Evolutionary conservation across 1,140 invertebrate species (phyloP).

Genomic region (Oreohelix idahoensis): DNA sequence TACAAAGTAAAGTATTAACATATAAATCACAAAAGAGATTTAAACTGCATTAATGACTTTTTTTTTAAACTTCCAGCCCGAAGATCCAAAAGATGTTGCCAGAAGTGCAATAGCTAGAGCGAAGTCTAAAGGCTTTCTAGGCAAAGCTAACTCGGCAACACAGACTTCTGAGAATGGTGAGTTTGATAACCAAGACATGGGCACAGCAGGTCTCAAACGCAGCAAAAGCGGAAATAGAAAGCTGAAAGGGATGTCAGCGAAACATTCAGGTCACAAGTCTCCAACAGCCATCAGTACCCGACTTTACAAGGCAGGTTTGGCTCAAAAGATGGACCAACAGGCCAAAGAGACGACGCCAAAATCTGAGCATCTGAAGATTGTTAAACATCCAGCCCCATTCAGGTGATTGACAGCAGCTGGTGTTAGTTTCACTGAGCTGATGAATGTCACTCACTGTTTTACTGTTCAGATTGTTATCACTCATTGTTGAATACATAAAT

Average conservation of each 20-base stretch:
- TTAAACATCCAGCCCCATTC: slow-evolving; percentile 39
- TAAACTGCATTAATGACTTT: too few relatives aligned
- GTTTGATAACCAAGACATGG: not conserved
- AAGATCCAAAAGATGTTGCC: slow-evolving; percentile 30
- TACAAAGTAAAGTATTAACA: too few relatives aligned
- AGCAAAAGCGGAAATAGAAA: not conserved
- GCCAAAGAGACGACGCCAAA: too few relatives aligned
- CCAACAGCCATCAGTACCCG: slow-evolving; percentile 16
- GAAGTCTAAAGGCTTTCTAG: slow-evolving; percentile 25
- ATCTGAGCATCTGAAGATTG: slow-evolving; percentile 26
- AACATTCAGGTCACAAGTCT: not conserved
- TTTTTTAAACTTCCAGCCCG: slow-evolving; percentile 4
- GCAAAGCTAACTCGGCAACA: not conserved
- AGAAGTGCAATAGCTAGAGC: slow-evolving; percentile 19
- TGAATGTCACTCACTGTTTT: too few relatives aligned
- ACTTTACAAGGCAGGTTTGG: slow-evolving; percentile 15
- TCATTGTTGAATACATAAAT: too few relatives aligned
- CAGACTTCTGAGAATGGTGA: not conserved
- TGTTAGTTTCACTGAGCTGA: not conserved
- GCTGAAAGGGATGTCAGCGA: not conserved
- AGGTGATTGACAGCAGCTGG: slow-evolving; percentile 3
- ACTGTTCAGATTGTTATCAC: too few relatives aligned
- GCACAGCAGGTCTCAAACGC: not conserved
- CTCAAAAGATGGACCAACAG: not conserved
- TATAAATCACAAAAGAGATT: too few relatives aligned